Percentiles rank a stretch among this genome's conserved stretches.
phyloP scores from a whole-genome alignment of 2,888 invertebrate species.

The Helicoverpa assulta region DNA sequence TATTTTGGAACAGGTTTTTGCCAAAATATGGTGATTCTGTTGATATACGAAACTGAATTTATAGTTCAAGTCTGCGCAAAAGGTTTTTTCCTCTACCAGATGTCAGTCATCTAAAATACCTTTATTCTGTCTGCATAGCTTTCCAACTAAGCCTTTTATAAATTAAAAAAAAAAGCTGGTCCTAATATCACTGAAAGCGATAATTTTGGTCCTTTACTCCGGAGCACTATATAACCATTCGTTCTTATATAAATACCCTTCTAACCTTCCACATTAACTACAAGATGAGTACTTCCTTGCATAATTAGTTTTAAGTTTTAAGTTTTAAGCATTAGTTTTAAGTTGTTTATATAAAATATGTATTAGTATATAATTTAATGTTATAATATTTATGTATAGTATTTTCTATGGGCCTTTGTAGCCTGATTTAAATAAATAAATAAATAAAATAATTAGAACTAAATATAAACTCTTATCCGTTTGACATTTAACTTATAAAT shows the following conservation, averaged over 20 bases:
- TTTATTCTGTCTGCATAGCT: too few species aligned
- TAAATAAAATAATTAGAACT: too few species aligned
- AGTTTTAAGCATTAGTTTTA: too few species aligned
- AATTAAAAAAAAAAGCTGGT: not conserved
- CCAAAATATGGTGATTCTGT: not conserved
- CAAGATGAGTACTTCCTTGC: not conserved
- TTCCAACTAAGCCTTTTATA: too few species aligned
- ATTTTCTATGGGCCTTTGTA: too few species aligned
- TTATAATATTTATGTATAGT: too few species aligned
- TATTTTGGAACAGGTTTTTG: constrained; percentile 2
- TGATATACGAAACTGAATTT: not conserved
- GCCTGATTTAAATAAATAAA: too few species aligned
- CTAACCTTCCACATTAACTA: not conserved
- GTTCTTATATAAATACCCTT: not conserved
- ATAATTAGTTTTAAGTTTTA: too few species aligned
- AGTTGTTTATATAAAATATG: too few species aligned
- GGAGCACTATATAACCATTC: not conserved
- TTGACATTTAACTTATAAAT: constrained; percentile 9
- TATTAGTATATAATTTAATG: too few species aligned
- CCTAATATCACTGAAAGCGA: not conserved
- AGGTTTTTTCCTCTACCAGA: not conserved
- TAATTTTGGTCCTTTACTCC: not conserved
- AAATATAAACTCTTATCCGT: not conserved
- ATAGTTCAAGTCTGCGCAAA: not conserved
- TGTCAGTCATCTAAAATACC: not conserved